A percentile compares a stretch with the other conserved stretches of the same genome.
Evolutionary conservation across 2,888 invertebrate species (phyloP).

Genomic region (Plemyria rubiginata): DNA sequence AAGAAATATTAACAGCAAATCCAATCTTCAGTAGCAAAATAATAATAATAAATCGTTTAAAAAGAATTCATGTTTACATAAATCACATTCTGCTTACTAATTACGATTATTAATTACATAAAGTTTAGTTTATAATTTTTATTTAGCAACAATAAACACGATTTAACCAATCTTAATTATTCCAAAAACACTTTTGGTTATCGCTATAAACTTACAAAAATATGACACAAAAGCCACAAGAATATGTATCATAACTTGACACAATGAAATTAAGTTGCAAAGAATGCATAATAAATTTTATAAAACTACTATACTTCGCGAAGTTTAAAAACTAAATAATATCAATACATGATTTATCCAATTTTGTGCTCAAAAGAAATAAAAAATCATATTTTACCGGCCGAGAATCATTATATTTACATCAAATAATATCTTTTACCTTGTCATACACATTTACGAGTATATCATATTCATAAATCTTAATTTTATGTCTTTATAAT

Average conservation of each 20-base stretch:
- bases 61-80: slow-evolving; percentile 1
- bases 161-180: slow-evolving; percentile 4
- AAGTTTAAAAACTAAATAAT: slow-evolving; percentile 29
- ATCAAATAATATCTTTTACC: slow-evolving; percentile 71
- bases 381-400: slow-evolving; percentile 34
- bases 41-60: background rate
- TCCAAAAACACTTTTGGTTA: slow-evolving; percentile 3
- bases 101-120: background rate
- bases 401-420: slow-evolving; percentile 62
- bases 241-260: slow-evolving; percentile 10
- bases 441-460: slow-evolving; percentile 74
- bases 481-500: slow-evolving; percentile 76
- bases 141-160: slow-evolving; percentile 18
- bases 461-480: slow-evolving; percentile 64
- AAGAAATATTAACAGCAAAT: background rate
- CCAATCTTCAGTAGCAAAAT: background rate
- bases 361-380: slow-evolving; percentile 49
- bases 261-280: slow-evolving; percentile 18
- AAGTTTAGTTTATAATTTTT: background rate
- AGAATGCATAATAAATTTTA: slow-evolving; percentile 14
- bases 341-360: slow-evolving; percentile 27
- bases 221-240: slow-evolving; percentile 13
- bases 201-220: slow-evolving; percentile 9
- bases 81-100: slow-evolving; percentile 18
- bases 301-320: slow-evolving; percentile 12